Evolutionary conservation across 1,140 invertebrate genomes (phyloP), one percentile per base, ranked within the genome.

Genomic region (Harpegnathos saltator): DNA sequence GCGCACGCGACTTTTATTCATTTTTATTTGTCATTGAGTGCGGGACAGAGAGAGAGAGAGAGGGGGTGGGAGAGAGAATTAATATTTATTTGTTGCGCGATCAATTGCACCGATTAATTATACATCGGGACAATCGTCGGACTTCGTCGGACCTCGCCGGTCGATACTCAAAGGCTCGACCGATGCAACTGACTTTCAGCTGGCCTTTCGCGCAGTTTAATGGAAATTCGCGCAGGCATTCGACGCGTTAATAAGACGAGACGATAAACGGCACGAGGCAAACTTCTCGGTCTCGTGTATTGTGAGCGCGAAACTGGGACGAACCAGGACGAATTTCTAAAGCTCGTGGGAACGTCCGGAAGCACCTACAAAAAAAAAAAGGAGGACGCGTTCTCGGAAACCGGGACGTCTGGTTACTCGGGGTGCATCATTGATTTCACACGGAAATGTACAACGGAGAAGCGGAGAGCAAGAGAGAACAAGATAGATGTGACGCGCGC

Each of bases 401-500:
- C 2, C 3, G 26, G 2, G 17, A 58, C 19, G 9, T 7, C 38
- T 48, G 33, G 24, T 26, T 4, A 0, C 33, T 5, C 15, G 24
- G 50, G 22, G 22, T 73, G 71, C 59, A 44, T 74, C 22, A 61
- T 74, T 74, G 17, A 74, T 62, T 59, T 59, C 59, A 44, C 29
- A 73, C 17, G 24, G 19, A 29, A 62, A 59, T 73, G 29, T 17
- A 38, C 19, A 59, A 59, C 38, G 22, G 62, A 74, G 33, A 44
- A 44, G 38, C 38, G 38, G n/a, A 33, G 29, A 33, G 29, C 29
- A 5, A 33, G 29, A 33, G 29, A 33, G 38, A 44, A 44, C 38
- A 11, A 44, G 33, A 33, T 7, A 33, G 7, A 33, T 7, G 1
- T 33, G 33, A 33, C 33, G n/a, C n/a, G n/a, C n/a, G n/a, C n/a